Conservation (phyloP, 2,113 vertebrate species). For the Potamarius usumacintae region DNA sequence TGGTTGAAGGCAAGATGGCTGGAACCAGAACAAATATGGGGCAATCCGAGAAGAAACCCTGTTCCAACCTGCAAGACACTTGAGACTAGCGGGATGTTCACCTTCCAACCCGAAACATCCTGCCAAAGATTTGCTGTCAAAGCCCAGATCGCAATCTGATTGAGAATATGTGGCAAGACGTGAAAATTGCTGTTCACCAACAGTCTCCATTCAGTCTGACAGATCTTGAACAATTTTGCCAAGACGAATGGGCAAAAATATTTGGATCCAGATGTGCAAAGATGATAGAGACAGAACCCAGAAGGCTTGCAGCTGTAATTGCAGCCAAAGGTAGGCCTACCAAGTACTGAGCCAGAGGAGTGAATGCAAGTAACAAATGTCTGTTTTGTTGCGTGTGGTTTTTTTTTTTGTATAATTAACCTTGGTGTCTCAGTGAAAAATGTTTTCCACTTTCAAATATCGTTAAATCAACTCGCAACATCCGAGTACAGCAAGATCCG, state of each 20-base stretch:
- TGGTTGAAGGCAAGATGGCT: neutral
- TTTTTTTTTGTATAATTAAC: neutral
- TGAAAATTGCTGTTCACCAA: slow-evolving; percentile 4
- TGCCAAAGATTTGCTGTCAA: slow-evolving; percentile 1
- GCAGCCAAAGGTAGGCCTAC: neutral
- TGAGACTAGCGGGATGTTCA: neutral
- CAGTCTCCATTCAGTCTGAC: neutral
- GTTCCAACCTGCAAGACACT: neutral
- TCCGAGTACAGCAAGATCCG: neutral
- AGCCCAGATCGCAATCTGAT: neutral
- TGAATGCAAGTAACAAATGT: neutral
- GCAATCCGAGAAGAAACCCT: neutral
- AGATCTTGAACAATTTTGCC: neutral
- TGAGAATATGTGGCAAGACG: slow-evolving; percentile 1
- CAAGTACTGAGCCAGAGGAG: neutral
- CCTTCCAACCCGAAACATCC: neutral
- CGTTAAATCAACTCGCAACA: neutral
- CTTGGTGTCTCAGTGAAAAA: neutral
- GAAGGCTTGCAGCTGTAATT: neutral
- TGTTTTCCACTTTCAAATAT: neutral
- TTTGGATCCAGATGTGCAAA: neutral
- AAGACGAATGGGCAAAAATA: neutral
- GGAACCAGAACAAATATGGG: neutral
- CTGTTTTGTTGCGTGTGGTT: neutral
- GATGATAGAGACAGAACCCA: neutral